These are phyloP conservation scores for Edolisoma coerulescens DNA, from an alignment of 2,113 vertebrate genomes.

Conservation along the genomic window DNA sequence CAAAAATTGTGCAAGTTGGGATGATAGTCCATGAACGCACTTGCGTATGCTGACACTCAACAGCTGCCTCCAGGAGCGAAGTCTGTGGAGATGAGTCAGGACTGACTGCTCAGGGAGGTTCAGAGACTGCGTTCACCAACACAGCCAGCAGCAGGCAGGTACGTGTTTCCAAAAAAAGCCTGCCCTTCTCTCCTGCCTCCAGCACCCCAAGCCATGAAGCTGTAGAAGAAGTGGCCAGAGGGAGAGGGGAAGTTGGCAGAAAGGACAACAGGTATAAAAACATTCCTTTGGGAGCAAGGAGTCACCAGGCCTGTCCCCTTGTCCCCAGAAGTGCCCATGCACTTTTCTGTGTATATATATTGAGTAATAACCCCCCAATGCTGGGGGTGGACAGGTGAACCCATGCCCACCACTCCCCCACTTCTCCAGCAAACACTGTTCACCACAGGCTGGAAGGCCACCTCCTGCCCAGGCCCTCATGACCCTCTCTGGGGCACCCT, in stretches of 20 bases:
- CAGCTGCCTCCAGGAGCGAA: neutral
- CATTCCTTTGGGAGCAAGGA: neutral
- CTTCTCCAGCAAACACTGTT: neutral
- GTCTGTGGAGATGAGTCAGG: neutral
- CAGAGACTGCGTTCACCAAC: accelerated
- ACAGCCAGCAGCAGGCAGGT: neutral
- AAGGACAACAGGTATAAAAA: neutral
- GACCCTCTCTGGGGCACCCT: neutral
- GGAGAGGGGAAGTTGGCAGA: neutral
- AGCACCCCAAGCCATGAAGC: neutral
- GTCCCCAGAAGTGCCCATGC: neutral
- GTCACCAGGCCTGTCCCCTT: neutral
- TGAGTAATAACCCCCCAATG: neutral
- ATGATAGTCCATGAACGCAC: neutral
- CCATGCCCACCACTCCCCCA: accelerated
- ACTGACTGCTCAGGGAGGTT: neutral
- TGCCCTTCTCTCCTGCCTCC: neutral
- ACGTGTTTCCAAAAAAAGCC: neutral
- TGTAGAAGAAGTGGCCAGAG: neutral
- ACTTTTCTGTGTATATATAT: neutral
- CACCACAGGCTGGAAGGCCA: accelerated
- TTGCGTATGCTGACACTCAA: neutral
- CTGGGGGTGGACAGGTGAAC: neutral
- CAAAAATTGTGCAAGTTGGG: neutral
- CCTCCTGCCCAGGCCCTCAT: neutral